Evolutionary conservation across 2,888 invertebrate species (phyloP).

Genomic region (Corythucha ciliata): DNA sequence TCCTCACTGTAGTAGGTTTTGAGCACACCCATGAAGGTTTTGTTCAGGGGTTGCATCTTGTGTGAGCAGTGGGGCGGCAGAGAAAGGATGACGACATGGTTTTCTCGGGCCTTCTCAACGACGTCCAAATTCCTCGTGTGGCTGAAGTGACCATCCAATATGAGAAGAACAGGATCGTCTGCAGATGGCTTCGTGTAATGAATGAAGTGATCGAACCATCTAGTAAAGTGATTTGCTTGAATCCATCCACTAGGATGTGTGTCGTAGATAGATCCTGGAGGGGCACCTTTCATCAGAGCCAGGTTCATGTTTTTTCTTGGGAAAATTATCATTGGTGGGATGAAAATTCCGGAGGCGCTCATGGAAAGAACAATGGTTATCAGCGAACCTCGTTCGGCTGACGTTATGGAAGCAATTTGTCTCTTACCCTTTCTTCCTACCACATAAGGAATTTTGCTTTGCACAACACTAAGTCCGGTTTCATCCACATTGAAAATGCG

Average conservation of each 20-base stretch:
- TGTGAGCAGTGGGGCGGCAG: conserved; percentile 26
- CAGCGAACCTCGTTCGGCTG: conserved; percentile 38
- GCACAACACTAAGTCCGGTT: conserved; percentile 39
- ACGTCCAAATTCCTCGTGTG: conserved; percentile 29
- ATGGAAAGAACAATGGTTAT: conserved; percentile 37
- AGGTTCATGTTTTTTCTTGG: conserved; percentile 37
- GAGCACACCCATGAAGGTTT: background rate
- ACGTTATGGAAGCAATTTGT: conserved; percentile 38
- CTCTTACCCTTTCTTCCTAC: conserved; percentile 38
- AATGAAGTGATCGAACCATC: conserved; percentile 39
- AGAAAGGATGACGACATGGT: conserved; percentile 25
- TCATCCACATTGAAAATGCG: conserved; percentile 40
- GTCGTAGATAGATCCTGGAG: conserved; percentile 35
- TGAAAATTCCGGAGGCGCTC: conserved; percentile 37
- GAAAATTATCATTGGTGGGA: conserved; percentile 40
- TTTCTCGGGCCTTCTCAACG: conserved; percentile 22
- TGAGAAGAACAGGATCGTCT: conserved; percentile 32
- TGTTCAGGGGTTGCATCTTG: conserved; percentile 28
- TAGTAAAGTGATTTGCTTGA: conserved; percentile 37
- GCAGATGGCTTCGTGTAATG: conserved; percentile 32
- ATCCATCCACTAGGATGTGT: conserved; percentile 39
- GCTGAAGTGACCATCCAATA: conserved; percentile 28
- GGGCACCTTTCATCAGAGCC: conserved; percentile 37
- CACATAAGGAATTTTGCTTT: conserved; percentile 36
- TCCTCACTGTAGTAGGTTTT: conserved; percentile 14